A percentile compares a stretch with the other conserved stretches of the same genome.
phyloP scores from a whole-genome alignment of 2,113 vertebrate species.

The Cnemophilus loriae region DNA sequence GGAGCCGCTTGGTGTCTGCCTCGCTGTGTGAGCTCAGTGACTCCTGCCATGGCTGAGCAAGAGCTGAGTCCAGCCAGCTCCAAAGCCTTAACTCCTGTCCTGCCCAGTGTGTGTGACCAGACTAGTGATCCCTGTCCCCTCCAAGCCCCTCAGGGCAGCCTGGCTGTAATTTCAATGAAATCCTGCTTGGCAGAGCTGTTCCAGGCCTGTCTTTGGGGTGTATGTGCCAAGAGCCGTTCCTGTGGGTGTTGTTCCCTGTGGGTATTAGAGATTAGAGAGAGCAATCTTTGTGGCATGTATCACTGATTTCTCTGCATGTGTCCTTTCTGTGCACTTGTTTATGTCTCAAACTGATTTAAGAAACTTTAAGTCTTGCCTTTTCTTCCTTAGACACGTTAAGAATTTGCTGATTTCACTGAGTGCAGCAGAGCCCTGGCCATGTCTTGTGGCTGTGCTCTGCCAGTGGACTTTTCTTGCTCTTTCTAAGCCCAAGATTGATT shows the following conservation, averaged over 20 bases:
- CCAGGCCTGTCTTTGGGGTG: neutral
- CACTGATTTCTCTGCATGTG: constrained; percentile 30
- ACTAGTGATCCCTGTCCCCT: neutral
- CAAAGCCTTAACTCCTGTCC: constrained; percentile 1
- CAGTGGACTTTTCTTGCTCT: neutral
- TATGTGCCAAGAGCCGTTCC: neutral
- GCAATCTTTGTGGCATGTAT: neutral
- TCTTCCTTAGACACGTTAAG: neutral
- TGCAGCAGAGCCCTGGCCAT: neutral
- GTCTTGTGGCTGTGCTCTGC: neutral
- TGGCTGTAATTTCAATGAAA: neutral
- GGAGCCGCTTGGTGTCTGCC: neutral
- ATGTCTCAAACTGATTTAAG: neutral
- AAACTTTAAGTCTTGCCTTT: constrained; percentile 13
- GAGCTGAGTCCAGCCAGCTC: neutral
- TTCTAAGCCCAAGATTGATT: neutral
- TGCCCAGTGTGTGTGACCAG: neutral
- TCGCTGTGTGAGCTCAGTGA: neutral
- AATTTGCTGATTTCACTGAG: neutral
- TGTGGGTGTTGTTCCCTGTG: neutral
- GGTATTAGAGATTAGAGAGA: neutral
- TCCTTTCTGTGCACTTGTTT: constrained; percentile 27
- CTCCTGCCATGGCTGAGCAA: neutral
- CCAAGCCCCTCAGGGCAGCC: neutral
- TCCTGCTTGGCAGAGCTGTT: neutral